phyloP scores from a whole-genome alignment of 2,888 invertebrate genomes.

The Cephonodes hylas region DNA sequence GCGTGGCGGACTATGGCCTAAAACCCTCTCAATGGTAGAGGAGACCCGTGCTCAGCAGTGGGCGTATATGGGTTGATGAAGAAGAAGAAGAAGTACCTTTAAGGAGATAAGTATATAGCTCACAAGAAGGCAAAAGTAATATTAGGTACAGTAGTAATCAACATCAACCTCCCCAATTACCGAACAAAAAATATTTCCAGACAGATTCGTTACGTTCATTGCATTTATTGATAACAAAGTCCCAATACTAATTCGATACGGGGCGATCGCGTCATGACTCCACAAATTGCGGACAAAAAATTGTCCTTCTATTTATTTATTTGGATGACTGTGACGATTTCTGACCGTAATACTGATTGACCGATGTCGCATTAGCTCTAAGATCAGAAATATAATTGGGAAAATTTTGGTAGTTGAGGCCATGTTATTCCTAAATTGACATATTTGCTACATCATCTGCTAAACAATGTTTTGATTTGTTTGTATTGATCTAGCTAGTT shows the following conservation, averaged over 20 bases:
- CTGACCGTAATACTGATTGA: neutral
- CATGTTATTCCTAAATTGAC: no score
- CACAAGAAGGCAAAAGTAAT: no score
- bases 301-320: neutral
- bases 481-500: no score
- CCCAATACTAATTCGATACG: constrained; percentile 7
- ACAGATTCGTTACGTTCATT: neutral
- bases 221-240: constrained; percentile 3
- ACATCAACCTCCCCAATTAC: neutral
- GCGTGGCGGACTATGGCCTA: no score
- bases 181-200: neutral
- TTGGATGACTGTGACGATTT: neutral
- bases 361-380: neutral
- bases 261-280: neutral
- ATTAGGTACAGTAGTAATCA: neutral
- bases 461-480: no score
- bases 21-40: no score
- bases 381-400: neutral
- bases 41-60: no score
- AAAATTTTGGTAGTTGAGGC: neutral
- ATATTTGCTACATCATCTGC: no score
- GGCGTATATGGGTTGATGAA: no score
- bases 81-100: no score
- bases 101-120: neutral
- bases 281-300: neutral